A percentile compares a stretch with the other conserved stretches of the same genome.
Evolutionary conservation across 2,797 vertebrate genomes (phyloP).

Genomic region (Coregonus ussuriensis): DNA sequence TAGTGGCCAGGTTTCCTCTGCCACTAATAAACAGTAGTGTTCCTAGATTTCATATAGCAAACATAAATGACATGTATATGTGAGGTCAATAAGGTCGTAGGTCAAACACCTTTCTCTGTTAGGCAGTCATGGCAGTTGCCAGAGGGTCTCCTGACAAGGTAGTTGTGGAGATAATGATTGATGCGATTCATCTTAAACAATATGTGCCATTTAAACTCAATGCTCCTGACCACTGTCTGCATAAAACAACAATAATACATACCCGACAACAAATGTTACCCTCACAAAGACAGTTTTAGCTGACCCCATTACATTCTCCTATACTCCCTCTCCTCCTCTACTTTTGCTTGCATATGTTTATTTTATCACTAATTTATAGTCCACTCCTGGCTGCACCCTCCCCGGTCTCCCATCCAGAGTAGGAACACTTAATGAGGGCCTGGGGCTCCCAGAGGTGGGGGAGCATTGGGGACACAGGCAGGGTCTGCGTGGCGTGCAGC

Average conservation of each 20-base stretch:
- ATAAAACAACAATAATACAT: neutral
- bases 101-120: too few relatives aligned
- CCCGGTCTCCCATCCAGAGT: conserved; percentile 12
- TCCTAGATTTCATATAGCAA: neutral
- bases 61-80: neutral
- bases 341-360: neutral
- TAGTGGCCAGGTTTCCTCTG: neutral
- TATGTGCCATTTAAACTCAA: too few relatives aligned
- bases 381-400: conserved; percentile 2
- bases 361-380: conserved; percentile 40
- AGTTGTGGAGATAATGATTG: too few relatives aligned
- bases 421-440: conserved; percentile 23
- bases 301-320: conserved; percentile 9
- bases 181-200: too few relatives aligned
- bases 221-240: too few relatives aligned
- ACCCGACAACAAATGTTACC: neutral
- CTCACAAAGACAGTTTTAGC: neutral
- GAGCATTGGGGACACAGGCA: conserved; percentile 50
- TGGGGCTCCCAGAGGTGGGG: conserved; percentile 9
- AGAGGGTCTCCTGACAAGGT: too few relatives aligned
- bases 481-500: conserved; percentile 11
- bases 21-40: neutral
- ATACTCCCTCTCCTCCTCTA: neutral
- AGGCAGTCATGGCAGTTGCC: too few relatives aligned
- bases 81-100: neutral